These are phyloP conservation scores for Ostrea edulis DNA, from an alignment of 1,140 invertebrate species.

Conservation along the genomic window DNA sequence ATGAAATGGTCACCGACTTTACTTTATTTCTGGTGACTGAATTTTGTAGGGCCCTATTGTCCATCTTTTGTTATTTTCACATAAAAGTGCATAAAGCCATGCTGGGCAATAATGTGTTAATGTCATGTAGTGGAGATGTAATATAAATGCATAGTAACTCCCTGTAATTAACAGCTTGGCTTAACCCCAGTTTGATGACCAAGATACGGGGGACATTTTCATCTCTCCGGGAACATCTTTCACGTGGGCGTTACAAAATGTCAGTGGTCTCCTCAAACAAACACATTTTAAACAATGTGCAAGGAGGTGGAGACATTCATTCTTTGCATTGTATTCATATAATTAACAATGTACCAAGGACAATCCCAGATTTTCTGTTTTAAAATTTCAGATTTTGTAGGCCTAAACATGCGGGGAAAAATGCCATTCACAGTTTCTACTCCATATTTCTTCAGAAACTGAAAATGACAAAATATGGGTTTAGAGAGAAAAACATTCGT, in stretches of 20 bases:
- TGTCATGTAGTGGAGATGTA: background rate
- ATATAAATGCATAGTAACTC: background rate
- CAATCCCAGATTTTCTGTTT: slow-evolving; percentile 7
- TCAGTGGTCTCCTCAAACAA: background rate
- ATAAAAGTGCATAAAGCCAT: background rate
- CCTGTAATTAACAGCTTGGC: background rate
- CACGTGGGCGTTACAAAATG: slow-evolving; percentile 25
- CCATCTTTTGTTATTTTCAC: slow-evolving; percentile 2
- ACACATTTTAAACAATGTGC: background rate
- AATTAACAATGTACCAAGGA: background rate
- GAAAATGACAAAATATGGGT: background rate
- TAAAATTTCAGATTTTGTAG: too few relatives aligned
- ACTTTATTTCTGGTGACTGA: background rate
- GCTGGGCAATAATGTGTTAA: background rate
- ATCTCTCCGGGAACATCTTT: background rate
- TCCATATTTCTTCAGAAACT: background rate
- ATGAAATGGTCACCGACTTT: background rate
- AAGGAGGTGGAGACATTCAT: background rate
- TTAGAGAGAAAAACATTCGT: background rate
- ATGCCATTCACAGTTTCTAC: too few relatives aligned
- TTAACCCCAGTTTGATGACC: background rate
- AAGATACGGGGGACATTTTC: background rate
- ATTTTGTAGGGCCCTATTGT: background rate
- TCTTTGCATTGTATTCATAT: background rate
- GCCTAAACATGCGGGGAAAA: too few relatives aligned